phyloP scores from a whole-genome alignment of 1,140 invertebrate species.

The Plodia interpunctella region DNA sequence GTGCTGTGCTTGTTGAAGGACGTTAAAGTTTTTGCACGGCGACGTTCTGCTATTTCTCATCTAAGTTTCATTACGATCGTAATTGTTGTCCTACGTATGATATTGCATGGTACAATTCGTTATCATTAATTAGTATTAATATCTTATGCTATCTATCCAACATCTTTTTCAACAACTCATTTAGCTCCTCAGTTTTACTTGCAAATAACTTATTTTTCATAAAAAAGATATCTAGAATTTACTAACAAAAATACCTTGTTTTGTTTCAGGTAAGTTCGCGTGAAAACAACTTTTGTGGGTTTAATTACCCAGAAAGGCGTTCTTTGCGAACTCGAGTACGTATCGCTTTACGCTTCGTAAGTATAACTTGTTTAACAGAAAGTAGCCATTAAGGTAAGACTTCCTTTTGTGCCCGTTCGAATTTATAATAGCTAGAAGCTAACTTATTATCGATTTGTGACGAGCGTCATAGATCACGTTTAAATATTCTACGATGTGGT shows the following conservation, averaged over 20 bases:
- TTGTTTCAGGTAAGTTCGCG: constrained; percentile 55
- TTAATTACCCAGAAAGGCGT: constrained; percentile 8
- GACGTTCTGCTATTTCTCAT: too few relatives aligned
- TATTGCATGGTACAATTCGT: too few relatives aligned
- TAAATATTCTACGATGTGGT: too few relatives aligned
- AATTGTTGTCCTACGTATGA: too few relatives aligned
- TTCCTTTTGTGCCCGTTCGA: constrained; percentile 13
- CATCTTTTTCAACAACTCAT: too few relatives aligned
- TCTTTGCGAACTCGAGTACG: constrained; percentile 4
- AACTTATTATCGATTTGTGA: constrained; percentile 35
- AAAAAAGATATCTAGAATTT: not conserved
- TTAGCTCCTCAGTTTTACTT: too few relatives aligned
- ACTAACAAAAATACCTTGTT: constrained; percentile 31
- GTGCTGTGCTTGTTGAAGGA: too few relatives aligned
- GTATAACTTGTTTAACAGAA: constrained; percentile 9
- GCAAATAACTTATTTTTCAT: too few relatives aligned
- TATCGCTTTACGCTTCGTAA: constrained; percentile 7
- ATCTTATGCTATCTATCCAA: too few relatives aligned
- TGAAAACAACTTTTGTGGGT: constrained; percentile 7
- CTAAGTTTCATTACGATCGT: too few relatives aligned
- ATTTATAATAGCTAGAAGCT: constrained; percentile 24
- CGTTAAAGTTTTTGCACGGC: too few relatives aligned
- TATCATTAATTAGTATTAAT: too few relatives aligned
- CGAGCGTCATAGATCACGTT: constrained; percentile 14
- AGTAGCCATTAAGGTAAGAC: constrained; percentile 10